Evolutionary conservation across 1,140 invertebrate species (phyloP).

Genomic region (Chlorops oryzae): DNA sequence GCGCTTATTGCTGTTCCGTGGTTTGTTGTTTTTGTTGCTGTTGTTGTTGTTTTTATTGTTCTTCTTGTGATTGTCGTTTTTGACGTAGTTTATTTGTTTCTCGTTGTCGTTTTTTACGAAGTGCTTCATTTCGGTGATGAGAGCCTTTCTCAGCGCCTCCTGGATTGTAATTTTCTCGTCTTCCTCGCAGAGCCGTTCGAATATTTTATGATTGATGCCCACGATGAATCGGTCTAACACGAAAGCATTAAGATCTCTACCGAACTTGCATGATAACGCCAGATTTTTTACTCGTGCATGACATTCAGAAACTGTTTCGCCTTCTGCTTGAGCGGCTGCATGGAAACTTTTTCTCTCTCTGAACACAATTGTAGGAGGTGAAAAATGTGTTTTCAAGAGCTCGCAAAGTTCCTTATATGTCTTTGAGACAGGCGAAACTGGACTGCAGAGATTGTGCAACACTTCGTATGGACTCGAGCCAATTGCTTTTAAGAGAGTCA

Average conservation of each 20-base stretch:
- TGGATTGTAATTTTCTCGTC: constrained; percentile 8
- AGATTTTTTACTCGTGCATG: constrained; percentile 7
- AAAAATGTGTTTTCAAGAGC: too few species aligned
- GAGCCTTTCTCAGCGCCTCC: constrained; percentile 6
- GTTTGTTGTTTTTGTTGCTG: neutral
- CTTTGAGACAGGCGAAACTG: neutral
- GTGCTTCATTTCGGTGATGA: constrained; percentile 10
- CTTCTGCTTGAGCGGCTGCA: neutral
- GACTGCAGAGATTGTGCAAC: too few species aligned
- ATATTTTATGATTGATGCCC: constrained; percentile 9
- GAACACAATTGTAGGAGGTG: constrained; percentile 1
- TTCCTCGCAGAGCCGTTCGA: constrained; percentile 12
- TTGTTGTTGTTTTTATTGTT: constrained; percentile 5
- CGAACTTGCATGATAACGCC: constrained; percentile 8
- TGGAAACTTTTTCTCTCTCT: constrained; percentile 3
- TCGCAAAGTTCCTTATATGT: constrained; percentile 1
- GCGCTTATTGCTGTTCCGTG: too few species aligned
- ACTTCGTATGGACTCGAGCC: neutral
- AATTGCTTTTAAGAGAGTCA: neutral
- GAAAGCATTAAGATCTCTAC: constrained; percentile 7
- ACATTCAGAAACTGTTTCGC: constrained; percentile 3
- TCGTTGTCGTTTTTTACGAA: neutral
- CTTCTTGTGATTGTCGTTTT: neutral
- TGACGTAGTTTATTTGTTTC: too few species aligned
- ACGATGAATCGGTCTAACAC: constrained; percentile 8